Conservation (phyloP, 2,888 invertebrate genomes). For the Liodrosophila aerea region DNA sequence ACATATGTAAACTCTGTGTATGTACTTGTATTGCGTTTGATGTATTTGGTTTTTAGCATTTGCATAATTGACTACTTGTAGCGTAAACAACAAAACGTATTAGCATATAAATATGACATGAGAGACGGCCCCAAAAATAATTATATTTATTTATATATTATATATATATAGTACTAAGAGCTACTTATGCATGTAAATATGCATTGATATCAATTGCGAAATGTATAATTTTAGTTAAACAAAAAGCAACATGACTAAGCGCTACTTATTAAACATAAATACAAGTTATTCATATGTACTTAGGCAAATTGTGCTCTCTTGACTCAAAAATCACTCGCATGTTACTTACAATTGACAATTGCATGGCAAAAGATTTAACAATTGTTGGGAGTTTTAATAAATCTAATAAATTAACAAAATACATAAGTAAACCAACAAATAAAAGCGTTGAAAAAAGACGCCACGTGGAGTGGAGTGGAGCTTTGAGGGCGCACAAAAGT, state of each 20-base stretch:
- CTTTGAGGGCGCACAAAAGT: constrained; percentile 40
- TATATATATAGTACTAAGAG: background rate
- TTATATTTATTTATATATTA: constrained; percentile 3
- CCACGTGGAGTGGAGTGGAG: constrained; percentile 1
- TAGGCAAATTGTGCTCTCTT: constrained; percentile 17
- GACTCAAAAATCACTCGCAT: constrained; percentile 15
- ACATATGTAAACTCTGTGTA: constrained; percentile 32
- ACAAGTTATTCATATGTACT: constrained; percentile 18
- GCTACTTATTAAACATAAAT: constrained; percentile 7
- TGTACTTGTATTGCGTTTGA: constrained; percentile 3
- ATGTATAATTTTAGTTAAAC: too few relatives aligned
- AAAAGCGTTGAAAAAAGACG: constrained; percentile 15
- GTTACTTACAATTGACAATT: constrained; percentile 67
- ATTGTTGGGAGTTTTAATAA: background rate
- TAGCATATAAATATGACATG: background rate
- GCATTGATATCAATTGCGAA: too few relatives aligned
- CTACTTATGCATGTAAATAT: too few relatives aligned
- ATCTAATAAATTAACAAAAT: constrained; percentile 13
- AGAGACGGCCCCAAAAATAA: background rate
- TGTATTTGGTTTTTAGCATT: constrained; percentile 11
- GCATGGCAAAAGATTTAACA: background rate
- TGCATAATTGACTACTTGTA: constrained; percentile 60
- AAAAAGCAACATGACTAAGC: background rate
- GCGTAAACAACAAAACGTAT: constrained; percentile 56
- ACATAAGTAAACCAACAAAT: constrained; percentile 1